These are phyloP conservation scores for Drosophila tanythrix DNA, from an alignment of 2,888 invertebrate genomes.

Conservation along the genomic window DNA sequence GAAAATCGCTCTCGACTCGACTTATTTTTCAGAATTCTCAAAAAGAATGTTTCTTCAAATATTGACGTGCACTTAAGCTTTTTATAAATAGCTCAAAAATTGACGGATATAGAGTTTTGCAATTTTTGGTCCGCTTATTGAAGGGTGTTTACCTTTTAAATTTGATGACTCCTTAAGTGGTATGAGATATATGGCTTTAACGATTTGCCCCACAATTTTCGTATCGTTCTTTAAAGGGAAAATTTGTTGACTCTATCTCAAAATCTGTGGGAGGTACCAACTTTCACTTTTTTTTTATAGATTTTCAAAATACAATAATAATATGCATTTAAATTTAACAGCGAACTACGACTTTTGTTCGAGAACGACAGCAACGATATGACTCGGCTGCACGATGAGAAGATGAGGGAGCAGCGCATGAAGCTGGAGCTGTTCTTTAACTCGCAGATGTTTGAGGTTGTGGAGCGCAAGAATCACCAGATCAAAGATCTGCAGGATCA, in stretches of 20 bases:
- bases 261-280: neutral
- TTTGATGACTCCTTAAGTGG: neutral
- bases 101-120: neutral
- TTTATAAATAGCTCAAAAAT: neutral
- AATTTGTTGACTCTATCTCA: neutral
- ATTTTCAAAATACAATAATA: neutral
- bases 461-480: constrained; percentile 95
- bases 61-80: no score
- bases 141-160: neutral
- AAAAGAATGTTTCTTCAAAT: no score
- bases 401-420: constrained; percentile 89
- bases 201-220: neutral
- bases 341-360: constrained; percentile 87
- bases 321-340: constrained; percentile 63
- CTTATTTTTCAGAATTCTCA: no score
- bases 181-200: neutral
- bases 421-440: constrained; percentile 90
- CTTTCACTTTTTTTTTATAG: neutral
- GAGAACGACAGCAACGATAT: constrained; percentile 89
- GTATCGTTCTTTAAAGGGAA: neutral
- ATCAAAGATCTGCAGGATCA: constrained; percentile 91
- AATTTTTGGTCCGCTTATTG: neutral
- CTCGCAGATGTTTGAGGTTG: constrained; percentile 94
- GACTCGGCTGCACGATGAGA: constrained; percentile 86
- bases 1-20: neutral